A percentile compares a stretch with the other conserved stretches of the same genome.
Evolutionary conservation across 1,140 invertebrate species (phyloP).

Genomic region (Zaprionus africanus): DNA sequence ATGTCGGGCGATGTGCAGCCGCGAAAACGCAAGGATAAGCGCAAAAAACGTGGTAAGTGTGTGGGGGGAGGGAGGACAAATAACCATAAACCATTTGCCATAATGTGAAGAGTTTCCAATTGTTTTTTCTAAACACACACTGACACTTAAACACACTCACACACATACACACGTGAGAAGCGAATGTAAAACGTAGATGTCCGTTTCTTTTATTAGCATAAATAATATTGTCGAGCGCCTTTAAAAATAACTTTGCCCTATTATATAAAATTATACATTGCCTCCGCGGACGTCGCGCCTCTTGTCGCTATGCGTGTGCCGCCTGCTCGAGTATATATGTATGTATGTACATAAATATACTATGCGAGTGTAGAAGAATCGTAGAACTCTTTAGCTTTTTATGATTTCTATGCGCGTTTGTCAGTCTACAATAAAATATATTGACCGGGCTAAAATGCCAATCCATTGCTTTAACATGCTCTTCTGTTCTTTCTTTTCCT

Average conservation of each 20-base stretch:
- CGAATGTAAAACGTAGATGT: constrained; percentile 44
- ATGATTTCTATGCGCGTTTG: constrained; percentile 41
- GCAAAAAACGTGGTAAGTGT: constrained; percentile 88
- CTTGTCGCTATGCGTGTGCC: constrained; percentile 78
- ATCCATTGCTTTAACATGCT: neutral
- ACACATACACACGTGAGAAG: neutral
- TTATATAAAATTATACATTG: constrained; percentile 83
- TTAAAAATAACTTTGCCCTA: constrained; percentile 83
- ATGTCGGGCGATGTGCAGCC: constrained; percentile 90
- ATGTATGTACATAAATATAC: constrained; percentile 28
- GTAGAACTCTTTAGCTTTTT: constrained; percentile 40
- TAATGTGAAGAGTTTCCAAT: constrained; percentile 2
- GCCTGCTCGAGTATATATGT: constrained; percentile 20
- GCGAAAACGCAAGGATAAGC: constrained; percentile 89
- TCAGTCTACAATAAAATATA: constrained; percentile 26
- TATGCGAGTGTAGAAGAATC: constrained; percentile 6
- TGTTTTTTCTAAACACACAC: constrained; percentile 13
- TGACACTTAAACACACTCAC: neutral
- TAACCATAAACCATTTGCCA: neutral
- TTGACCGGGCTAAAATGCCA: constrained; percentile 22
- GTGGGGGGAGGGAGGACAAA: too few relatives aligned
- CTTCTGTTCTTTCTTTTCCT: neutral
- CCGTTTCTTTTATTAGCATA: constrained; percentile 77
- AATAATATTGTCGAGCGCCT: constrained; percentile 81
- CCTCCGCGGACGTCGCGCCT: constrained; percentile 45